Evolutionary conservation across 2,888 invertebrate genomes (phyloP), one percentile per base, ranked within the genome.

Genomic region (Perizoma affinitatum): DNA sequence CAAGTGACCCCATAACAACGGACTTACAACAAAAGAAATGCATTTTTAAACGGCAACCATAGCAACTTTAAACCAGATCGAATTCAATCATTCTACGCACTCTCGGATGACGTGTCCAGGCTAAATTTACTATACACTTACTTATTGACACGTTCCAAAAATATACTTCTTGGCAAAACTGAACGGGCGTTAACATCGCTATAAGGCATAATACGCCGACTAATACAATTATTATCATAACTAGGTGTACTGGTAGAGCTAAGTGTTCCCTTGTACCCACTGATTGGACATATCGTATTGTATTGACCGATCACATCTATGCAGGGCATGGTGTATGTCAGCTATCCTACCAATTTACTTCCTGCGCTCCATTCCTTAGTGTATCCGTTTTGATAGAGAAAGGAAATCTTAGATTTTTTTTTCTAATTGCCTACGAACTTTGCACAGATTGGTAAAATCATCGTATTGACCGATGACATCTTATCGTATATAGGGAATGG

Each of bases 91-190:
- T 84, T 86, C 75, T 67, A 75, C 76, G 77, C 82, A 77, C 79
- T 80, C 76, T 71, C 75, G 70, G 78, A 83, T 90, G 90, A 90
- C 89, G 89, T 87, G 87, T 86, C 86, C 82, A 69, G 74, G 78
- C 91, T 91, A 91, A 87, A 89, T 88, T 88, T 91, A 90, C 87
- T 82, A 82, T 85, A 87, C 88, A 90, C 90, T 90, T 89, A 91
- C 86, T 90, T 92, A 91, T 92, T 91, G 92, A 91, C 91, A 90
- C 87, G 90, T 85, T 90, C 91, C 90, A 87, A 90, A 91, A 92
- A 92, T 91, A 91, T 82, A 83, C 81, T 77, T 87, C 90, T 91
- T 91, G 91, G 91, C 91, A 90, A 91, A 90, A 89, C 90, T 82
- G 87, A 87, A 90, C 89, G 91, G 90, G 85, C 91, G 87, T 90